These are phyloP conservation scores for Scotopteryx bipunctaria DNA, from an alignment of 2,888 invertebrate species.

Conservation along the genomic window DNA sequence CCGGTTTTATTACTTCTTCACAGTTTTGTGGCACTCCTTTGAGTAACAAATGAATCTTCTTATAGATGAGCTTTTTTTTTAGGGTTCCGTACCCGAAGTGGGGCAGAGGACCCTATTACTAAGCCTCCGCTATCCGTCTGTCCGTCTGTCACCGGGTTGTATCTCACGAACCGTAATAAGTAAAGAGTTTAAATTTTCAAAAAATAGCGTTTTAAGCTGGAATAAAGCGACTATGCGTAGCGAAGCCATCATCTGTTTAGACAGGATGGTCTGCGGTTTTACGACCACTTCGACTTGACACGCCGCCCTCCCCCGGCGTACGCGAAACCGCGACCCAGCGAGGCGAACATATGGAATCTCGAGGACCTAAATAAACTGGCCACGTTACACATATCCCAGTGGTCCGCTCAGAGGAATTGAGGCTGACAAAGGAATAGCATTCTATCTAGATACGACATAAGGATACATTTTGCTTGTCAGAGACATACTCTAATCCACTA, in stretches of 20 bases:
- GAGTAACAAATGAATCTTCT: too few species aligned
- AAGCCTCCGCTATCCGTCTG: too few species aligned
- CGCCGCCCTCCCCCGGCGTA: slow-evolving; percentile 10
- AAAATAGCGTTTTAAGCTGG: slow-evolving; percentile 1
- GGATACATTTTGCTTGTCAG: slow-evolving; percentile 29
- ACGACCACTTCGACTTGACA: slow-evolving; percentile 34
- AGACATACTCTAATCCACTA: slow-evolving; percentile 29
- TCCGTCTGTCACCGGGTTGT: too few species aligned
- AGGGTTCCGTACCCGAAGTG: too few species aligned
- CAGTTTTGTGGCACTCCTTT: too few species aligned
- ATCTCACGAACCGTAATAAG: too few species aligned
- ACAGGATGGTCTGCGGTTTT: slow-evolving; percentile 42
- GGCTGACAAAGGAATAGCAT: slow-evolving; percentile 36
- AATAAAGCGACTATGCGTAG: slow-evolving; percentile 16
- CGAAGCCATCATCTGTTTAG: slow-evolving; percentile 41
- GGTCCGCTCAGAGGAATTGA: slow-evolving; percentile 32
- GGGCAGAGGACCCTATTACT: too few species aligned
- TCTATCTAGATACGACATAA: slow-evolving; percentile 32
- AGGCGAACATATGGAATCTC: slow-evolving; percentile 18
- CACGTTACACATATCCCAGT: slow-evolving; percentile 30
- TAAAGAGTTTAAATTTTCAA: slow-evolving; percentile 1
- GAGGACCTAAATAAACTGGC: slow-evolving; percentile 41
- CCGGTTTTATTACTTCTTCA: too few species aligned
- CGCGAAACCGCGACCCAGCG: slow-evolving; percentile 15
- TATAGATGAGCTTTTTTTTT: too few species aligned